Base-by-base conservation (phyloP, 1,140 invertebrate genomes). In the Drosophila sulfurigaster region DNA sequence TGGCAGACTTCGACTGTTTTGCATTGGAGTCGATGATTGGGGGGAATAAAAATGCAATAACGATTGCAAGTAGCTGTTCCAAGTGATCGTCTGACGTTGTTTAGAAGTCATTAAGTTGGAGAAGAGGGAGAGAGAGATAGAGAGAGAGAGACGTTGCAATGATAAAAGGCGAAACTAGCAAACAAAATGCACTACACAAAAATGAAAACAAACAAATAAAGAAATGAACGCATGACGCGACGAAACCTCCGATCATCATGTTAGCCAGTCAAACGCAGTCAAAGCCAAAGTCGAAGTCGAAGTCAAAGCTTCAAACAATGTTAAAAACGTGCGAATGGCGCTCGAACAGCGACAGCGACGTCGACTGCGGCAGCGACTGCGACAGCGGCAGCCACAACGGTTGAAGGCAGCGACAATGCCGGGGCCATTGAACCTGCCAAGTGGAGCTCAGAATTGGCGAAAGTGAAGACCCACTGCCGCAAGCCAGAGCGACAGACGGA, bases 391-490 rank as follows among this genome's bases (percentile, higher is more conserved):
- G 15, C 10, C 20, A 3, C 62, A 65, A 13, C 56, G 64, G 35
- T 69, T 11, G 16, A 13, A 57, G 38, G 30, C 59, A 20, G 64
- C 32, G 45, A 25, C 62, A 59, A 52, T n/a, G 32, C 25, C 46
- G 63, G 60, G 78, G 78, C 75, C 85, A 81, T 90, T 89, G 85
- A 89, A 89, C 85, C 86, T 85, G 78, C 71, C 63, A 85, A 90
- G 72, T 89, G 63, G 81, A 89, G 85, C 85, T 89, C 85, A 89
- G 81, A 89, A 89, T 89, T 89, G 85, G 85, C 85, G 85, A 89
- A 89, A 89, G 85, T 89, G 85, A 89, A 90, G 85, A 89, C 85
- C 85, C 86, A 89, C 78, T 89, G 86, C 85, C 85, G 72, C 85
- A 79, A 75, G 86, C 85, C 66, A 75, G 59, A 56, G 15, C 52